Evolutionary conservation across 2,888 invertebrate species (phyloP).

Genomic region (Beris chalybata): DNA sequence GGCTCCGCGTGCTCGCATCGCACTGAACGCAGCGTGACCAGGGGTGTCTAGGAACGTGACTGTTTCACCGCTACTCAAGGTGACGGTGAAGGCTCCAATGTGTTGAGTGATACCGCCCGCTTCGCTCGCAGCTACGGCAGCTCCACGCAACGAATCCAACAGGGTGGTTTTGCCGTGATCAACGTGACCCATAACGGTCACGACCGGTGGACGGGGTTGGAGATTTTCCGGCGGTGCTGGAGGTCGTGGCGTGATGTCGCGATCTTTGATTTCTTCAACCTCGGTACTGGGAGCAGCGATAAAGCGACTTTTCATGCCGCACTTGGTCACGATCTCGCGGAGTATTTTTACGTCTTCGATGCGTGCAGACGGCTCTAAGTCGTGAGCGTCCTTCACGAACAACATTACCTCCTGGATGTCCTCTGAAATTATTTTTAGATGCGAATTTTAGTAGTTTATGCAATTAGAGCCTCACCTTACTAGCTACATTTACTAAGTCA

Average conservation of each 20-base stretch:
- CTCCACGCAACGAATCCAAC: conserved; percentile 82
- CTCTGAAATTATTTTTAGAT: conserved; percentile 57
- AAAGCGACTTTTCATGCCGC: conserved; percentile 65
- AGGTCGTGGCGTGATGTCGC: conserved; percentile 64
- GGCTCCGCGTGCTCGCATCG: conserved; percentile 95
- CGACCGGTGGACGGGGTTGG: conserved; percentile 83
- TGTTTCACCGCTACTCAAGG: conserved; percentile 66
- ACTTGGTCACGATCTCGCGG: conserved; percentile 68
- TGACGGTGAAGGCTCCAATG: conserved; percentile 94
- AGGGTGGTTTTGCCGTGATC: conserved; percentile 99
- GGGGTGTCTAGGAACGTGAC: conserved; percentile 98
- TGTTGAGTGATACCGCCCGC: conserved; percentile 99
- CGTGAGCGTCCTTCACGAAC: conserved; percentile 63
- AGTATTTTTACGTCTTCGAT: conserved; percentile 69
- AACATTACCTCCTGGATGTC: conserved; percentile 71
- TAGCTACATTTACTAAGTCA: no score
- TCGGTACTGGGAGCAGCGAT: conserved; percentile 56
- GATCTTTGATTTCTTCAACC: conserved; percentile 50
- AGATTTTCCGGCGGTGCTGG: conserved; percentile 68
- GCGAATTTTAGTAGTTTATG: no score
- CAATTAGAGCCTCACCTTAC: no score
- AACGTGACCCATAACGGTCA: conserved; percentile 99
- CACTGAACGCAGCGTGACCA: conserved; percentile 95
- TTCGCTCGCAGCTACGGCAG: conserved; percentile 85
- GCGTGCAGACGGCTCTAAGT: conserved; percentile 60